phyloP scores from a whole-genome alignment of 1,140 invertebrate species.

The Ladona fulva region DNA sequence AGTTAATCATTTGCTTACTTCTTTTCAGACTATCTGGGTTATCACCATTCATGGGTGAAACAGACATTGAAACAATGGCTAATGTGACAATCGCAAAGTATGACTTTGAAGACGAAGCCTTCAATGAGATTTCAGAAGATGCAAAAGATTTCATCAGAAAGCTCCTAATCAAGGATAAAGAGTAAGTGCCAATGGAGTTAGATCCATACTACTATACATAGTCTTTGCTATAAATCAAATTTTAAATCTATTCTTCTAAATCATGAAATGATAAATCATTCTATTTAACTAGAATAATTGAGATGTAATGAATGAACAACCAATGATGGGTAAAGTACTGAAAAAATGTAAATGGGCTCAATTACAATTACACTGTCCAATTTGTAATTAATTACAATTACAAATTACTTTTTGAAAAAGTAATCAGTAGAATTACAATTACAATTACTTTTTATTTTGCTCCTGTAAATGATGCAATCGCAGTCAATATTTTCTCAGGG shows the following conservation, averaged over 20 bases:
- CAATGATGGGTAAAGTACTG: too few species aligned
- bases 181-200: constrained; percentile 51
- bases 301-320: too few species aligned
- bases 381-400: too few species aligned
- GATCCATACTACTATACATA: background rate
- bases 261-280: too few species aligned
- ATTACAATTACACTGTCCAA: too few species aligned
- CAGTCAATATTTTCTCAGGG: too few species aligned
- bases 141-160: constrained; percentile 88
- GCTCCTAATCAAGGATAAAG: constrained; percentile 80
- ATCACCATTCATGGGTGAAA: constrained; percentile 97
- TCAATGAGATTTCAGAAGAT: constrained; percentile 81
- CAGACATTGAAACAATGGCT: constrained; percentile 92
- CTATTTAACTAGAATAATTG: too few species aligned
- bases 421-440: too few species aligned
- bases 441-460: too few species aligned
- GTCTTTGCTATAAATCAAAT: constrained; percentile 11
- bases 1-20: background rate
- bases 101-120: constrained; percentile 91
- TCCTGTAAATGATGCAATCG: too few species aligned
- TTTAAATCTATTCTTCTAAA: constrained; percentile 1
- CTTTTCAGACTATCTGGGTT: constrained; percentile 78
- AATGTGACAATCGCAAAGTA: constrained; percentile 93
- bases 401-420: too few species aligned
- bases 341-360: too few species aligned